Evolutionary conservation across 2,888 invertebrate species (phyloP), one percentile per base, ranked within the genome.

Genomic region (Diplolepis rosae): DNA sequence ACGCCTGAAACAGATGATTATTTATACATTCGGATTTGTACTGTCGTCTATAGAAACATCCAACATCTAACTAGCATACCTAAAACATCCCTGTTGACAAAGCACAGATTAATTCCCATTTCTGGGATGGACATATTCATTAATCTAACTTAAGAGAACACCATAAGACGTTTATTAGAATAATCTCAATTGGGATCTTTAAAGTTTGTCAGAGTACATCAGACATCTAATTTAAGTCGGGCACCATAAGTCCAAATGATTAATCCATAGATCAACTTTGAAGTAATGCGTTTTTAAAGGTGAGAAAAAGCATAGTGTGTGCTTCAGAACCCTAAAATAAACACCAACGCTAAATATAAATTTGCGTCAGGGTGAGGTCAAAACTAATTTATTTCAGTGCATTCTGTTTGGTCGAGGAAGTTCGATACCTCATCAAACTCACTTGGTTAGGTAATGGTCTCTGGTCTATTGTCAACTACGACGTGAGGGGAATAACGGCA

Each of bases 261-360:
- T 42, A 32, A 32, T 32, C 7, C 32, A 42, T 42, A 2, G 15
- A 42, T 6, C 42, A 5, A 42, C 13, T 18, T 18, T 18, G 45
- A 18, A 18, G 45, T 18, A 45, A 45, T 18, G 7, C 9, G 39
- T 39, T 42, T 22, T 1, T 9, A 18, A 3, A 45, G 18, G 18
- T 45, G 9, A 39, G 50, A 13, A 27, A 70, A 42, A 15, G 35
- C 15, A 22, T 32, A n/a, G 35, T 22, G 67, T 45, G 67, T 67
- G 61, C 56, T 74, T 70, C 67, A 69, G 69, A 70, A 69, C 66
- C 56, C 65, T 71, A 68, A 74, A 74, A 73, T 70, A 69, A 73
- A 66, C 7, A 18, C 18, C 0, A 45, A 45, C 45, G 18, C 45
- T 45, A 18, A 45, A 18, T 45, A 7, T 45, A 18, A 45, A 45